Percentiles rank a stretch among this genome's conserved stretches.
phyloP scores from a whole-genome alignment of 2,888 invertebrate species.

The Capitulum mitella region DNA sequence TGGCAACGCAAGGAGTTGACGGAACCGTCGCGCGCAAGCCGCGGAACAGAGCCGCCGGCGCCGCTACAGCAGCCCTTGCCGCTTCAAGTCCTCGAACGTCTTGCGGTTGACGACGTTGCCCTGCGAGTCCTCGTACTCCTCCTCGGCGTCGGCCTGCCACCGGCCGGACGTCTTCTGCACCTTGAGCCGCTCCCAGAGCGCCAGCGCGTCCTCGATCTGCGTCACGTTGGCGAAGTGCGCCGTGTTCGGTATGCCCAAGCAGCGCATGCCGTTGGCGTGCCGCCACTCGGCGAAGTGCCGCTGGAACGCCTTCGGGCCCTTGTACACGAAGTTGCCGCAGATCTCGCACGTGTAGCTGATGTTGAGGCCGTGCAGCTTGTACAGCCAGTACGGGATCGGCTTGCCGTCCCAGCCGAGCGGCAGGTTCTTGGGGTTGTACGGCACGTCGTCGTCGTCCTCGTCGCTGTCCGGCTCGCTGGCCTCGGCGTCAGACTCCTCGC shows the following conservation, averaged over 20 bases:
- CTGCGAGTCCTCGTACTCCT: conserved; percentile 96
- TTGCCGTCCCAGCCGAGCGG: conserved; percentile 99
- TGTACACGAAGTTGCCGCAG: conserved; percentile 97
- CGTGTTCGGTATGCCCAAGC: conserved; percentile 97
- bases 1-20: too few species aligned
- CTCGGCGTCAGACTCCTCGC: conserved; percentile 85
- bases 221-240: conserved; percentile 99
- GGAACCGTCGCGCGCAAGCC: too few species aligned
- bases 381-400: conserved; percentile 88
- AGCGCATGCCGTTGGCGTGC: conserved; percentile 85
- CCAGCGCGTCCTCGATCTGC: conserved; percentile 94
- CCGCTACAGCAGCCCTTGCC: conserved; percentile 89
- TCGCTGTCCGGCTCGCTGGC: conserved; percentile 71
- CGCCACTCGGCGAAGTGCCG: conserved; percentile 88
- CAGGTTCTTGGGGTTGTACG: conserved; percentile 98
- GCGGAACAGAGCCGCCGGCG: too few species aligned
- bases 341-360: conserved; percentile 99
- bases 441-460: conserved; percentile 78
- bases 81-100: conserved; percentile 95
- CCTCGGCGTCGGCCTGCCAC: conserved; percentile 93
- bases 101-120: conserved; percentile 98
- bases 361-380: conserved; percentile 96
- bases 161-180: conserved; percentile 89
- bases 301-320: conserved; percentile 97
- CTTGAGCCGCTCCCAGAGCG: conserved; percentile 96